Percentiles rank a stretch among this genome's conserved stretches.
Conservation (phyloP, 53 echinoderm and acorn worm species). For the Holothuria scabra region DNA sequence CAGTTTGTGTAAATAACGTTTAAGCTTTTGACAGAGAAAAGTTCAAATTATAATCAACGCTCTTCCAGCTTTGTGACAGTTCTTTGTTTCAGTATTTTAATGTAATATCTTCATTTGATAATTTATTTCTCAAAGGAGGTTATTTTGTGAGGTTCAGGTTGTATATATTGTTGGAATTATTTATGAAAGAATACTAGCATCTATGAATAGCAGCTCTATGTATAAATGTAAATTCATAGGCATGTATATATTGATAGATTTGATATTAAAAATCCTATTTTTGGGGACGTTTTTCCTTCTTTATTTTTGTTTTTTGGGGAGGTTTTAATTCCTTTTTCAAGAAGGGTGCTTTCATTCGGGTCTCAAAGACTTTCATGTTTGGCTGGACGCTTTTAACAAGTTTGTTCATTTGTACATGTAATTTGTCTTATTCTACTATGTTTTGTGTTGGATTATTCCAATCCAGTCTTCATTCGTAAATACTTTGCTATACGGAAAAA, state of each 20-base stretch:
- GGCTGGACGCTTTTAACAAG: neutral
- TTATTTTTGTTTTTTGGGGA: too few species aligned
- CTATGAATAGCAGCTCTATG: constrained; percentile 31
- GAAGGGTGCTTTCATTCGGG: constrained; percentile 46
- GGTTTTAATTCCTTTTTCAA: constrained; percentile 15
- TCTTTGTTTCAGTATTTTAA: constrained; percentile 22
- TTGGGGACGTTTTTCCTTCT: neutral
- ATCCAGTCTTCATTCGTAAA: too few species aligned
- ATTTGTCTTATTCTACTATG: too few species aligned
- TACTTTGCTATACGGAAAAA: too few species aligned
- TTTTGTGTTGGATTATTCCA: too few species aligned
- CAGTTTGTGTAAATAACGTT: constrained; percentile 1
- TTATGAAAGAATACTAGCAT: neutral
- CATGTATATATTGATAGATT: constrained; percentile 38
- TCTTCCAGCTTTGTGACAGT: constrained; percentile 24
- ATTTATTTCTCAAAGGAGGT: too few species aligned
- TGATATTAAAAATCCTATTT: constrained; percentile 4
- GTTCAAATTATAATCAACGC: constrained; percentile 25
- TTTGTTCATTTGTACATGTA: too few species aligned
- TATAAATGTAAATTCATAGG: constrained; percentile 34
- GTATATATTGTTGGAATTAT: too few species aligned
- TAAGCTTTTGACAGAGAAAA: constrained; percentile 8
- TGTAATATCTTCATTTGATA: neutral
- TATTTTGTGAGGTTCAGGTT: too few species aligned
- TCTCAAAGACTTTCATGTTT: neutral